phyloP scores from a whole-genome alignment of 2,888 invertebrate genomes.

The Drosophila subquinaria region DNA sequence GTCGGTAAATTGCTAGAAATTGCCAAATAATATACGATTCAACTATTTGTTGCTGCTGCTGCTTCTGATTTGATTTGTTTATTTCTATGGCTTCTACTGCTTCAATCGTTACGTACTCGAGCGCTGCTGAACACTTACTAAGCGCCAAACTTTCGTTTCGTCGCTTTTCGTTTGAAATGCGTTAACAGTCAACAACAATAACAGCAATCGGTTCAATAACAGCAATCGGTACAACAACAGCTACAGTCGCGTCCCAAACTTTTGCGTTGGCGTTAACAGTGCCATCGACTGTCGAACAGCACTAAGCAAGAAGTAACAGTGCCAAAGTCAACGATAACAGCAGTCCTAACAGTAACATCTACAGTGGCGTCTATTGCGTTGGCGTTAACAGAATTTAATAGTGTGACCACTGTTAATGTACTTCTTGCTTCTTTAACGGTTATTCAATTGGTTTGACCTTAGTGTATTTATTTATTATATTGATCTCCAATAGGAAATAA shows the following conservation, averaged over 20 bases:
- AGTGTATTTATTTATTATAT: constrained; percentile 11
- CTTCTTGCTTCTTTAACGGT: constrained; percentile 19
- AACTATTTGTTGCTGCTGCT: constrained; percentile 28
- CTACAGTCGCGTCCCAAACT: constrained; percentile 10
- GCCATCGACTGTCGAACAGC: neutral
- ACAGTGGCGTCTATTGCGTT: constrained; percentile 31
- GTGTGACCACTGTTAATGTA: constrained; percentile 15
- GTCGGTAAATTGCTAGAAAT: constrained; percentile 43
- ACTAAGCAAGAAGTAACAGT: neutral
- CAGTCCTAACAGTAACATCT: neutral
- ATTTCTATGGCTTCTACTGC: constrained; percentile 3
- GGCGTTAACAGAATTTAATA: constrained; percentile 35
- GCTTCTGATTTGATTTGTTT: neutral
- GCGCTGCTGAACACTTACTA: constrained; percentile 66
- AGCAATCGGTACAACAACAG: constrained; percentile 5
- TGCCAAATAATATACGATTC: constrained; percentile 54
- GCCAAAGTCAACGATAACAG: neutral
- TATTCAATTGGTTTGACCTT: constrained; percentile 42
- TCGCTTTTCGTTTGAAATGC: constrained; percentile 61
- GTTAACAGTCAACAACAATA: constrained; percentile 15
- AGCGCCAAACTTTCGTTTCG: constrained; percentile 28
- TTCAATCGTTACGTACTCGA: constrained; percentile 60
- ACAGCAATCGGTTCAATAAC: constrained; percentile 15
- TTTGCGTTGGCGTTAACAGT: constrained; percentile 21
- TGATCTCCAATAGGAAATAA: constrained; percentile 22